Evolutionary conservation across 2,888 invertebrate species (phyloP).

Genomic region (Opisthograptis luteolata): DNA sequence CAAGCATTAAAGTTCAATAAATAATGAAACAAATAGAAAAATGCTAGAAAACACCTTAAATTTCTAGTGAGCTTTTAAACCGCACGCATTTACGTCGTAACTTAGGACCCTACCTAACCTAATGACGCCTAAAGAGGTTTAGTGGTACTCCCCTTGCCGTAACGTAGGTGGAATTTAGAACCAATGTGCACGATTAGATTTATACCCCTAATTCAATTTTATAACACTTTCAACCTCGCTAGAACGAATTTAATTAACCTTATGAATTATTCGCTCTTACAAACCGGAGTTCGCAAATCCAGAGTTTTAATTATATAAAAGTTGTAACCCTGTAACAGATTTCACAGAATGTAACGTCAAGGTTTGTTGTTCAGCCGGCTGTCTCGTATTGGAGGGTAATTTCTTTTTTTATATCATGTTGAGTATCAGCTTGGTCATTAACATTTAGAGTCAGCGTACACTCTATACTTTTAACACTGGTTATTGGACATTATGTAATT

Average conservation of each 20-base stretch:
- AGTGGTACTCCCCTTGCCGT: constrained; percentile 28
- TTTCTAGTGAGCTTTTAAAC: constrained; percentile 13
- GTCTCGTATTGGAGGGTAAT: constrained; percentile 33
- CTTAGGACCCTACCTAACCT: constrained; percentile 28
- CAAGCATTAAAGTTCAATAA: not conserved
- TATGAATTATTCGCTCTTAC: constrained; percentile 64
- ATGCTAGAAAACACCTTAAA: not conserved
- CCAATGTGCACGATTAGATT: constrained; percentile 46
- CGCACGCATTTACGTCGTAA: constrained; percentile 26
- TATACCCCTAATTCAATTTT: constrained; percentile 53
- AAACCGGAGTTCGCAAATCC: constrained; percentile 57
- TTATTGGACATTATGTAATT: too few relatives aligned
- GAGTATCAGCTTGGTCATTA: not conserved
- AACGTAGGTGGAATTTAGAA: constrained; percentile 24
- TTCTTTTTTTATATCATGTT: constrained; percentile 16
- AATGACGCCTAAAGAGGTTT: constrained; percentile 35
- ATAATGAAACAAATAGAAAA: not conserved
- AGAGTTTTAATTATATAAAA: constrained; percentile 62
- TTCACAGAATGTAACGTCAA: constrained; percentile 45
- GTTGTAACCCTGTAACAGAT: constrained; percentile 54
- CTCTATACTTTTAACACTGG: too few relatives aligned
- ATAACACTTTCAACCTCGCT: constrained; percentile 47
- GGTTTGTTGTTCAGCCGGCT: constrained; percentile 44
- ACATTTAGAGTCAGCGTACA: too few relatives aligned
- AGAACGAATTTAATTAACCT: constrained; percentile 66